These are phyloP conservation scores for Xerus rutilus DNA, from an alignment of 2,797 vertebrate species.

Conservation along the genomic window DNA sequence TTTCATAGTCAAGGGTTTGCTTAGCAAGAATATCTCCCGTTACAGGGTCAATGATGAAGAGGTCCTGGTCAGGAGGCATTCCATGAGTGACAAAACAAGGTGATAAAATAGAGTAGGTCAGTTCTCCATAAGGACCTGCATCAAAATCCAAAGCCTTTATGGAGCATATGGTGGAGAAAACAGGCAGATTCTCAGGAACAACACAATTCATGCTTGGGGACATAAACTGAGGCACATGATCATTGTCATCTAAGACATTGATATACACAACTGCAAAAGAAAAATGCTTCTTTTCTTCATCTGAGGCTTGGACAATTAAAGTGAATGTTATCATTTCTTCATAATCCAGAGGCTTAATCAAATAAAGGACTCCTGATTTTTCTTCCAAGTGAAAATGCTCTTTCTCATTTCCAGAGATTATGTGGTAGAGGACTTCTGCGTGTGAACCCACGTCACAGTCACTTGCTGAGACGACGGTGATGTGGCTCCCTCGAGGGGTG, in stretches of 20 bases:
- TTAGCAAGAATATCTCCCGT: constrained; percentile 93
- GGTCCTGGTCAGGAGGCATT: constrained; percentile 88
- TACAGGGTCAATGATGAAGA: constrained; percentile 93
- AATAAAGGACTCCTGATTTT: constrained; percentile 90
- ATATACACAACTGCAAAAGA: constrained; percentile 92
- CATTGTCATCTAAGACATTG: constrained; percentile 94
- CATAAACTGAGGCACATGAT: constrained; percentile 93
- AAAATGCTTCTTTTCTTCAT: constrained; percentile 88
- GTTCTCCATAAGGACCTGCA: constrained; percentile 91
- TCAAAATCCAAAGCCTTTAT: constrained; percentile 94
- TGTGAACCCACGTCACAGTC: constrained; percentile 92
- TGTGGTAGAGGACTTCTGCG: constrained; percentile 90
- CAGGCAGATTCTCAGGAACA: constrained; percentile 93
- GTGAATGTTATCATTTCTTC: constrained; percentile 91
- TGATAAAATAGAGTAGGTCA: constrained; percentile 94
- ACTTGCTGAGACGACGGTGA: constrained; percentile 90
- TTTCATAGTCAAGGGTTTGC: constrained; percentile 95
- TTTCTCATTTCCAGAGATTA: constrained; percentile 93
- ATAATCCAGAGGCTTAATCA: constrained; percentile 92
- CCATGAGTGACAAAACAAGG: constrained; percentile 90
- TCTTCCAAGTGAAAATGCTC: constrained; percentile 90
- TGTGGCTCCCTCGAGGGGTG: constrained; percentile 86
- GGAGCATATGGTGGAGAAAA: constrained; percentile 91
- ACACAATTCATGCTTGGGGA: constrained; percentile 91
- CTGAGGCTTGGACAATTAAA: constrained; percentile 92